Conservation (phyloP, 2,113 vertebrate species). For the Cryptotis parvus region DNA sequence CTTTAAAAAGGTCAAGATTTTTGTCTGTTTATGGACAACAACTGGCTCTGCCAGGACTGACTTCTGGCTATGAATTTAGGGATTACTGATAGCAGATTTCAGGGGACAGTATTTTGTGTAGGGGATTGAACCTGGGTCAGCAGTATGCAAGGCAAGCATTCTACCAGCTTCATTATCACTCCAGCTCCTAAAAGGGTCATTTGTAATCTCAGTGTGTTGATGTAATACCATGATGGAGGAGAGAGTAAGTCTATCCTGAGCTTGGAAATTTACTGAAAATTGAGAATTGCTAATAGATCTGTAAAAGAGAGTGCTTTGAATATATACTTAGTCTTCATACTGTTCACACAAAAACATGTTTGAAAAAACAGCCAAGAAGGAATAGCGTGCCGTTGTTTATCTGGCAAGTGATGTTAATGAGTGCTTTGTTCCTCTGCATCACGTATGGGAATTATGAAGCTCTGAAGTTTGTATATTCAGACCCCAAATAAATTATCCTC, state of each 20-base stretch:
- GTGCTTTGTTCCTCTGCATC: neutral
- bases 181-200: too few species aligned
- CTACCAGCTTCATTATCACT: too few species aligned
- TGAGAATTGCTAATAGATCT: neutral
- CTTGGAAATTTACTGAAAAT: neutral
- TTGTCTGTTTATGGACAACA: neutral
- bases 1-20: neutral
- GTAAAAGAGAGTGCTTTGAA: constrained; percentile 1
- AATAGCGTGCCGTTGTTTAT: neutral
- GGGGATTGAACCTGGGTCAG: too few species aligned
- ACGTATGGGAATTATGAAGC: neutral
- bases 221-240: neutral
- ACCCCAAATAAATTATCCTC: constrained; percentile 14
- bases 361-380: neutral
- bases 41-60: too few species aligned
- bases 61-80: too few species aligned
- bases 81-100: too few species aligned
- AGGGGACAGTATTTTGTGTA: too few species aligned
- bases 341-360: neutral
- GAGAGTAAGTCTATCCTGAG: neutral
- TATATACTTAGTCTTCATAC: neutral
- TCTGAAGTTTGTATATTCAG: constrained; percentile 6
- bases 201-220: neutral
- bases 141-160: too few species aligned
- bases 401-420: neutral